Base-by-base conservation (phyloP, 1,140 invertebrate species). In the Cecropterus lyciades region DNA sequence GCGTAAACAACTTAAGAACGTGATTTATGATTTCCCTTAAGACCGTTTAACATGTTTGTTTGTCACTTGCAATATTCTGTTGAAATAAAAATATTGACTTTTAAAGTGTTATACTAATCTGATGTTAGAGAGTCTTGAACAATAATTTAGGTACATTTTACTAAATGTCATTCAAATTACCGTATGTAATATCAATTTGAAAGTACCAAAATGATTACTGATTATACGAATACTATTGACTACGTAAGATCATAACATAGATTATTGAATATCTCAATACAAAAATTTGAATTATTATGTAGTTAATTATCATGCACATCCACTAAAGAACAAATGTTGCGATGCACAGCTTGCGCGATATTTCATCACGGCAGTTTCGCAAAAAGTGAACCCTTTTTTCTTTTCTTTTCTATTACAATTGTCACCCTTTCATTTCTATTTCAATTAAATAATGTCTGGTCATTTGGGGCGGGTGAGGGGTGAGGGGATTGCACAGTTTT, bases 391-490 rank as follows among this genome's bases (percentile, higher is more conserved):
- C 85, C 89, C 83, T 85, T 92, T 89, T 83, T 56, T 53, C 40
- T 43, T 45, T 87, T 82, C 78, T 85, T 85, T 90, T 89, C 81
- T 89, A 92, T 89, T 85, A 84, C 89, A 88, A 90, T 92, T 89
- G 89, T 92, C 87, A 92, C 89, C 89, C 89, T 92, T 92, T 92
- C 77, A 83, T 83, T 89, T 84, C 71, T 73, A 87, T 84, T 90
- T 92, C 89, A 90, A 92, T 92, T 92, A 92, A 92, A 92, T 92
- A 92, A 92, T 92, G 89, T 92, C 89, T 92, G 87, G 87, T 92
- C 89, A 92, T 90, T 92, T 92, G 86, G 79, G 85, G 75, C 80
- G 76, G 79, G 79, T 45, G 69, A 45, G 48, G 68, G 49, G 27
- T 53, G 71, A 51, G 55, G 55, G 56, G 73, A 67, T 72, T 75